A percentile compares a stretch with the other conserved stretches of the same genome.
Conservation (phyloP, 2,797 vertebrate genomes). For the Typhlichthys subterraneus region DNA sequence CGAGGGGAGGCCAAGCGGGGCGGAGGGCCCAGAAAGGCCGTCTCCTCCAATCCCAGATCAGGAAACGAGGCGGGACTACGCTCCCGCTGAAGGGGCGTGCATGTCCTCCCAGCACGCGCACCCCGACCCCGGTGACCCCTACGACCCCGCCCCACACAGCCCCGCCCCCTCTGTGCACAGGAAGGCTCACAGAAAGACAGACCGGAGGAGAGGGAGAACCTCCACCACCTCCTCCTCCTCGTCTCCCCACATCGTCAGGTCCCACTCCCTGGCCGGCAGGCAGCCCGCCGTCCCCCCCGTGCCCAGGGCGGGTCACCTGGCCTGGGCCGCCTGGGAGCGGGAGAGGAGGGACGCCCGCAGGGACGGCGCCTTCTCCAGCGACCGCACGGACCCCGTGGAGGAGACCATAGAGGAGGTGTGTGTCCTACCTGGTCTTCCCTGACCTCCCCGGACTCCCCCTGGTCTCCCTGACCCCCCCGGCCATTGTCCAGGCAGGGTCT, state of each 20-base stretch:
- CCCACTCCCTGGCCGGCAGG: conserved; percentile 1
- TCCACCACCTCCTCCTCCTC: conserved; percentile 36
- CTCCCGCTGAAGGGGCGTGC: neutral
- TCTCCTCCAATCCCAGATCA: conserved; percentile 23
- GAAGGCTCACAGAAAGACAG: conserved; percentile 78
- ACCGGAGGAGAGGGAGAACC: conserved; percentile 65
- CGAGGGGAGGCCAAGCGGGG: neutral
- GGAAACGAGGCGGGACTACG: neutral
- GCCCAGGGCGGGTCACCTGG: conserved; percentile 35
- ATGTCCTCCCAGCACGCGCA: conserved; percentile 8
- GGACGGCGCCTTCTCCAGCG: conserved; percentile 47
- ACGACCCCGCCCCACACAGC: neutral
- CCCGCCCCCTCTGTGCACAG: conserved; percentile 51
- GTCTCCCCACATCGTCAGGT: conserved; percentile 12
- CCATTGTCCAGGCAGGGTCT: too few relatives aligned
- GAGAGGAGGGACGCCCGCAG: conserved; percentile 47
- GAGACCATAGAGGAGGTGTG: conserved; percentile 78
- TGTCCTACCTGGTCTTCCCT: neutral
- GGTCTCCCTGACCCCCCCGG: too few relatives aligned
- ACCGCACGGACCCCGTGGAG: conserved; percentile 63
- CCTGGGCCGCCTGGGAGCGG: conserved; percentile 51
- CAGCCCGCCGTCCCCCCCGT: conserved; percentile 19
- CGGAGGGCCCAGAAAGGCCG: neutral
- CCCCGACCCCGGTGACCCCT: neutral
- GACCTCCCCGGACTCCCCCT: neutral